These are phyloP conservation scores for Eudorcas thomsonii DNA, from an alignment of 2,113 vertebrate genomes.

Conservation along the genomic window DNA sequence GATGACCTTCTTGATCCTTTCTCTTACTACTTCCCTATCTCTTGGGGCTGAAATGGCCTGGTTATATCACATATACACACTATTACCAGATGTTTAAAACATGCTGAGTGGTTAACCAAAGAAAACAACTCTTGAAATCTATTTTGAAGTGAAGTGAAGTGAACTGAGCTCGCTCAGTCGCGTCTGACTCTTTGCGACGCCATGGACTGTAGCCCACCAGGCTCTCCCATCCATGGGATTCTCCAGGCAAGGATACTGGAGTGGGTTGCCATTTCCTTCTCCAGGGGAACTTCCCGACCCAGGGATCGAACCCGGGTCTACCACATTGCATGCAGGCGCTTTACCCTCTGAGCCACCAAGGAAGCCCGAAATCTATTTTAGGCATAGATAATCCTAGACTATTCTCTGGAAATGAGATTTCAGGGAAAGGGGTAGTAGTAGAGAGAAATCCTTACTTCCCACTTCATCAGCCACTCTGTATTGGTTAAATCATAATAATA, in stretches of 20 bases:
- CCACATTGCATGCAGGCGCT: too few species aligned
- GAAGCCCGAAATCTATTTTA: slow-evolving; percentile 20
- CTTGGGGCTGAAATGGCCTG: not conserved
- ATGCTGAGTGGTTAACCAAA: not conserved
- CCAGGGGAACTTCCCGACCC: too few species aligned
- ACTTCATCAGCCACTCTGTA: not conserved
- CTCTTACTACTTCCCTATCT: not conserved
- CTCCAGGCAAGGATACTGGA: too few species aligned
- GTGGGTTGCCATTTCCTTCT: too few species aligned
- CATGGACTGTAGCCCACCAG: too few species aligned
- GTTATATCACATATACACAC: not conserved
- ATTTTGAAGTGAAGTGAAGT: not conserved
- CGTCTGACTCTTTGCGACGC: too few species aligned
- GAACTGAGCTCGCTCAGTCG: too few species aligned
- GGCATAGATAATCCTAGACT: not conserved
- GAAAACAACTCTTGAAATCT: slow-evolving; percentile 36
- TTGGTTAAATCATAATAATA: not conserved
- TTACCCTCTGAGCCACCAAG: too few species aligned
- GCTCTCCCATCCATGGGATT: too few species aligned
- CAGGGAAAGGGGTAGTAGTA: not conserved
- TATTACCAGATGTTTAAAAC: not conserved
- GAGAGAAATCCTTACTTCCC: slow-evolving; percentile 3
- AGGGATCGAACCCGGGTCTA: too few species aligned
- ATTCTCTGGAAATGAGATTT: slow-evolving; percentile 10
- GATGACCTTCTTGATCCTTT: not conserved